Base-by-base conservation (phyloP, 2,888 invertebrate species). In the Cetonia aurata region DNA sequence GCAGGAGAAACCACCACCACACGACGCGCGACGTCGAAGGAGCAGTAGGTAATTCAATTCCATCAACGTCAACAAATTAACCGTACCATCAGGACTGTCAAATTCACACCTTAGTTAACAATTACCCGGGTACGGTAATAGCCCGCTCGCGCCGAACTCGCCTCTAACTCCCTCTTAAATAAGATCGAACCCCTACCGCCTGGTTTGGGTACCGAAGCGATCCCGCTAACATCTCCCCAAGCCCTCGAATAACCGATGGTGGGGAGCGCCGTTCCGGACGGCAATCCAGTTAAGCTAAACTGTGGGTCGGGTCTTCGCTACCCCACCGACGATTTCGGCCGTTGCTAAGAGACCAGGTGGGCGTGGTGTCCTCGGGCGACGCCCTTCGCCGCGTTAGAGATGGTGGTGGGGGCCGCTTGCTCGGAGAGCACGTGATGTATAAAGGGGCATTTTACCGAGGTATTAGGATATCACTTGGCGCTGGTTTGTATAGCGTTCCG, bases 331-430 rank as follows among this genome's bases (percentile, higher is more conserved):
- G 79, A 78, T 78, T 77, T 76, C 70, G 62, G 75, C 77, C 79
- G 83, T 83, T 83, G 83, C 83, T 83, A 83, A 82, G 83, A 82
- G 82, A 83, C 82, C 79, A 74, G 74, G 68, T 6, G 69, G 74
- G 74, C 74, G 74, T 62, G 70, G 15, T 69, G 50, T 13, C 42
- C 42, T 55, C 19, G 9, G 37, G 68, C 44, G 59, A 53, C 72
- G 70, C 72, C 74, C 67, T 56, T 57, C 37, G 25, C 56, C 53
- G 17, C 3, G 17, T 17, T 42, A 8, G 42, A 15, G 42, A 15
- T 9, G 17, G 57, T 17, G 42, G 56, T 50, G 37, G 41, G 13
- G 19, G 41, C 42, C 12, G 17, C n/a, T 19, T 4, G 17, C 9
- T 57, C 2, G 3, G 15, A 44, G n/a, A 33, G 69, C 46, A 60